Base-by-base conservation (phyloP, 2,888 invertebrate species). In the Chymomyza amoena region DNA sequence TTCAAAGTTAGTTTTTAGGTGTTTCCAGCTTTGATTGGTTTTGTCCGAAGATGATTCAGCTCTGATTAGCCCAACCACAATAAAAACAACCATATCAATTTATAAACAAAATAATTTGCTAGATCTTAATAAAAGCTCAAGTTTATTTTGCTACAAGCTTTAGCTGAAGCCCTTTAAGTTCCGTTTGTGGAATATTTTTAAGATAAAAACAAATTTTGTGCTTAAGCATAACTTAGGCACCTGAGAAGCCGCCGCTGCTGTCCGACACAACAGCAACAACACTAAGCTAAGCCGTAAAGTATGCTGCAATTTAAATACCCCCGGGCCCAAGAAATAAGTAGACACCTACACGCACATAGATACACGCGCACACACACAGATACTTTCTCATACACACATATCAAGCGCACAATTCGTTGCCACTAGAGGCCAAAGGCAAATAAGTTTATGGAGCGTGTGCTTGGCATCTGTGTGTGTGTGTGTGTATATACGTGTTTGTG, bases 371-470 rank as follows among this genome's bases (percentile, higher is more conserved):
- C n/a, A 54, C 18, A 18, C 54, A 54, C 18, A 54, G 15, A 54
- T 20, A n/a, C 54, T 25, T 25, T 25, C 25, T n/a, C n/a, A 20
- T 4, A 54, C n/a, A 54, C 54, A n/a, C 54, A 16, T 13, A 51
- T 6, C 4, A n/a, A 51, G 51, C 51, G 15, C 28, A 2, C 52
- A 52, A 66, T 45, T 50, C 61, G 20, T 64, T 25, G 64, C 52
- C 32, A 32, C 25, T 32, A 61, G 72, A 32, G 66, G 62, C 68
- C 61, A 45, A 61, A 68, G 56, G 64, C 65, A 66, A 75, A 68
- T 69, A 54, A 68, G 56, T 57, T 9, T 61, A 61, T 65, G 59
- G 4, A 13, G 39, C 39, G 39, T 45, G 39, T 13, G 39, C 13
- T 4, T 13, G 39, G 39, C 13, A 13, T 45, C 2, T 45, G 10